Conservation (phyloP, 2,888 invertebrate genomes). For the Myopa tessellatipennis region DNA sequence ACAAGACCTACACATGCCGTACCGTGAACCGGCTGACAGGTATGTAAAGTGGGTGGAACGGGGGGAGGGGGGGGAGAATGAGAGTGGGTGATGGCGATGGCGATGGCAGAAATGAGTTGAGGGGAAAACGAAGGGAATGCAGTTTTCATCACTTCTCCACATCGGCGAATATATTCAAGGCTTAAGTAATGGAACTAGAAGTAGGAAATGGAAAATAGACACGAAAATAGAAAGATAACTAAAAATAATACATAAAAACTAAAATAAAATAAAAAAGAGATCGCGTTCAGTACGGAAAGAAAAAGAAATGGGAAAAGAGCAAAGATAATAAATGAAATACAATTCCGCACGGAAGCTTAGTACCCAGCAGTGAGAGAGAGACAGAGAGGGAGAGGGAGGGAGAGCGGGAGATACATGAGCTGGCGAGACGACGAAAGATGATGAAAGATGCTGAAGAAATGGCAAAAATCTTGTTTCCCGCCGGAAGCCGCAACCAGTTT, state of each 20-base stretch:
- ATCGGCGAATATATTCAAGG: conserved; percentile 2
- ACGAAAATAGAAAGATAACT: not conserved
- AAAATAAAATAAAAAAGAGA: not conserved
- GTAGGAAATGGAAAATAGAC: not conserved
- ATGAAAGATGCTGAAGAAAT: conserved; percentile 12
- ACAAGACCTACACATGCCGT: conserved; percentile 83
- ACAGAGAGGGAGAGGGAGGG: not conserved
- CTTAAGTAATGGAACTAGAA: conserved; percentile 24
- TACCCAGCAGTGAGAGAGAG: not conserved
- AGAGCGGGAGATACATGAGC: not conserved
- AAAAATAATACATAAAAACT: not conserved
- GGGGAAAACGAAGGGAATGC: conserved; percentile 3
- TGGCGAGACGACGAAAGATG: not conserved
- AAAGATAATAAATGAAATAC: conserved; percentile 18
- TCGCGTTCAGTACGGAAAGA: not conserved
- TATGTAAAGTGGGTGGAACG: conserved; percentile 48
- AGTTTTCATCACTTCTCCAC: conserved; percentile 1
- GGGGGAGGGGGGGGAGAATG: not conserved
- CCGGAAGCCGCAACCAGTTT: conserved; percentile 32
- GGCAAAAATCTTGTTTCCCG: conserved; percentile 29
- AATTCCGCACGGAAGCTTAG: conserved; percentile 15
- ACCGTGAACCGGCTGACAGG: conserved; percentile 84
- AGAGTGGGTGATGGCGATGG: not conserved
- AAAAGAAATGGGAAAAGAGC: not conserved
- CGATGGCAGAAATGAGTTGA: not conserved